Evolutionary conservation across 2,888 invertebrate species (phyloP).

Genomic region (Drosophila borealis): DNA sequence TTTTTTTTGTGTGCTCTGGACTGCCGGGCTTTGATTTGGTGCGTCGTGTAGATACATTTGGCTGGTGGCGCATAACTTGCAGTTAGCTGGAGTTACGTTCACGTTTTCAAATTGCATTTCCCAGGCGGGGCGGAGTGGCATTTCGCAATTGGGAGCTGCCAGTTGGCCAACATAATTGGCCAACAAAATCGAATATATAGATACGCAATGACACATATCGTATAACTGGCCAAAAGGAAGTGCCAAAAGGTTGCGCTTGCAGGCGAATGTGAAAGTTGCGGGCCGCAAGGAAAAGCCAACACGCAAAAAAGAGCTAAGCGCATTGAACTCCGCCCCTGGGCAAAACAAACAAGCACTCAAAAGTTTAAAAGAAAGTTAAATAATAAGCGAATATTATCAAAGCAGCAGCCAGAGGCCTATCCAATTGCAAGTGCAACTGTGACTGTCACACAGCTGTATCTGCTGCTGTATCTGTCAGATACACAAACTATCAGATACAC

Average conservation of each 20-base stretch:
- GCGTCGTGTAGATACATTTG: conserved; percentile 27
- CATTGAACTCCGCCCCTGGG: conserved; percentile 67
- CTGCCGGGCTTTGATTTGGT: conserved; percentile 33
- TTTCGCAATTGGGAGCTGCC: conserved; percentile 32
- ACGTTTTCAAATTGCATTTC: conserved; percentile 36
- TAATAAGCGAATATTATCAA: conserved; percentile 62
- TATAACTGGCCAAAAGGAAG: conserved; percentile 48
- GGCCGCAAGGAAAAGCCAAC: conserved; percentile 46
- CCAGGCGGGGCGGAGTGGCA: conserved; percentile 22
- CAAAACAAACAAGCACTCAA: conserved; percentile 18
- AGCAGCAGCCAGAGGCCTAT: conserved; percentile 44
- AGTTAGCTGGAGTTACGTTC: conserved; percentile 23
- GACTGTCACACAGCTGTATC: conserved; percentile 28
- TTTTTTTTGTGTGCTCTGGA: conserved; percentile 12
- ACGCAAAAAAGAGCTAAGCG: conserved; percentile 53
- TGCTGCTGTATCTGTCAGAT: conserved; percentile 26
- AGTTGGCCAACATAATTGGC: conserved; percentile 48
- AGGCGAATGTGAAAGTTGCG: conserved; percentile 69
- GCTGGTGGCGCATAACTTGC: conserved; percentile 26
- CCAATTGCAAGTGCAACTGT: conserved; percentile 46
- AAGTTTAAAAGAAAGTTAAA: conserved; percentile 69
- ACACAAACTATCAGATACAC: conserved; percentile 27
- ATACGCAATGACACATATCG: conserved; percentile 25
- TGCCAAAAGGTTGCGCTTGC: conserved; percentile 67
- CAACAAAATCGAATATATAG: conserved; percentile 22